These are phyloP conservation scores for Zophobas atratus DNA, from an alignment of 1,140 invertebrate genomes.

Conservation along the genomic window DNA sequence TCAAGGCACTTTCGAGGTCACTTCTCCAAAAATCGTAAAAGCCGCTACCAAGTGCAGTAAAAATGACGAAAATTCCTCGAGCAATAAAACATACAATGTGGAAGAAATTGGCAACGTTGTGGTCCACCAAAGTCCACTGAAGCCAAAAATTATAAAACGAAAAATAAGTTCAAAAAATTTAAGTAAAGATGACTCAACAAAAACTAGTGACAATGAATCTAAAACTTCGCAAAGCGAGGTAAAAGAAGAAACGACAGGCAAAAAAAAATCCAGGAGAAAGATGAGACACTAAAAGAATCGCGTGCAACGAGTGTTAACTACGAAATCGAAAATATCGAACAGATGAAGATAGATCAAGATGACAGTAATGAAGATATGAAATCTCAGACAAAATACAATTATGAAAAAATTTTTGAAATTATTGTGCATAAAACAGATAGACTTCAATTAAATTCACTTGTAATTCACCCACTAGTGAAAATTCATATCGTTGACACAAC, in stretches of 20 bases:
- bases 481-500: conserved; percentile 60
- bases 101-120: conserved; percentile 45
- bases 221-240: neutral
- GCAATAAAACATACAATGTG: conserved; percentile 38
- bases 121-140: conserved; percentile 29
- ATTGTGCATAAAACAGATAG: conserved; percentile 58
- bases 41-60: neutral
- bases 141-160: conserved; percentile 27
- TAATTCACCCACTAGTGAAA: conserved; percentile 62
- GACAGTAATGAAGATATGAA: conserved; percentile 18
- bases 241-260: neutral
- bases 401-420: conserved; percentile 56
- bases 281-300: neutral
- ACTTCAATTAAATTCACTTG: conserved; percentile 54
- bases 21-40: conserved; percentile 44
- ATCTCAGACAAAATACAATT: conserved; percentile 41
- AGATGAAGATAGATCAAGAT: conserved; percentile 25
- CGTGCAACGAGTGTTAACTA: neutral
- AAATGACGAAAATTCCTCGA: neutral
- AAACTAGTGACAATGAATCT: conserved; percentile 17
- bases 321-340: neutral
- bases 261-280: neutral
- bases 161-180: neutral
- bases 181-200: conserved; percentile 27
- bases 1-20: conserved; percentile 50